These are phyloP conservation scores for Chrosomus eos DNA, from an alignment of 2,797 vertebrate genomes.

Conservation along the genomic window DNA sequence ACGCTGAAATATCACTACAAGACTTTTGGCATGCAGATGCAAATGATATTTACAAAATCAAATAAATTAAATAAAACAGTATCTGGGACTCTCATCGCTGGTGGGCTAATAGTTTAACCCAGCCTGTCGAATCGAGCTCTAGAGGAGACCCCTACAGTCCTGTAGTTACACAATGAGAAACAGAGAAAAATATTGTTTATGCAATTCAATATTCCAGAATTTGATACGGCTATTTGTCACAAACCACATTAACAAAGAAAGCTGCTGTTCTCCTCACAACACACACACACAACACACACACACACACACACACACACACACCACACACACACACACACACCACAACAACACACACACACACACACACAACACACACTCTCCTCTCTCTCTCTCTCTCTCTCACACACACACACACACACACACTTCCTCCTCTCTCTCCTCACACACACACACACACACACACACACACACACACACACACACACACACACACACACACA, in stretches of 20 bases:
- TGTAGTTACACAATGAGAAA: not conserved
- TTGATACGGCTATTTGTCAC: not conserved
- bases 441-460: no score
- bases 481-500: no score
- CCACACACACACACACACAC: no score
- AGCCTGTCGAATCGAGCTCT: not conserved
- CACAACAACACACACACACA: no score
- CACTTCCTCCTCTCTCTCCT: no score
- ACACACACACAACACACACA: no score
- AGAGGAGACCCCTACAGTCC: not conserved
- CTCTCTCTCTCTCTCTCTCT: no score
- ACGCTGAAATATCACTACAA: not conserved
- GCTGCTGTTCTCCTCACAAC: not conserved
- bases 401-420: no score
- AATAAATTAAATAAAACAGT: not conserved
- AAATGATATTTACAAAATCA: not conserved
- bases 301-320: no score
- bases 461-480: no score
- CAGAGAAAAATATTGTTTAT: not conserved
- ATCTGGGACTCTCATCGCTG: not conserved
- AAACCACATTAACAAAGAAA: not conserved
- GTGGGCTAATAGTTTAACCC: not conserved
- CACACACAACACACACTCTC: no score
- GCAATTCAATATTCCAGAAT: not conserved
- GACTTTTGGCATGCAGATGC: not conserved